phyloP scores from a whole-genome alignment of 2,888 invertebrate species.

The Congeria kusceri region DNA sequence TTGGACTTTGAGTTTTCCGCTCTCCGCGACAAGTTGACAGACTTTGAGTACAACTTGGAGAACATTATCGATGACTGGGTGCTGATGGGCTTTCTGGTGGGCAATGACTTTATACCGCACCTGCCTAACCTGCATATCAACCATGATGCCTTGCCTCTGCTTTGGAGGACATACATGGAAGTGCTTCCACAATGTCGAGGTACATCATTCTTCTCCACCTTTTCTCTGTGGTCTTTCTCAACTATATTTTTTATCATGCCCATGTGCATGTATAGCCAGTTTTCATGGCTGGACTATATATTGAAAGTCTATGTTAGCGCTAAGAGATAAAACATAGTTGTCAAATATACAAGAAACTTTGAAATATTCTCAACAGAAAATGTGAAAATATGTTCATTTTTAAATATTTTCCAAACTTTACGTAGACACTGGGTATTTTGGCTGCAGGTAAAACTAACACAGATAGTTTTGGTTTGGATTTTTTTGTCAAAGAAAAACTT shows the following conservation, averaged over 20 bases:
- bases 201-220: constrained; percentile 84
- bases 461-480: no score
- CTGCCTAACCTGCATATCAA: constrained; percentile 97
- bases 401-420: no score
- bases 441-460: no score
- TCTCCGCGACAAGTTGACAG: constrained; percentile 86
- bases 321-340: no score
- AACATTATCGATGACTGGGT: constrained; percentile 99
- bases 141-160: constrained; percentile 93
- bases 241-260: no score
- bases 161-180: constrained; percentile 95
- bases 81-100: constrained; percentile 97
- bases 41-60: constrained; percentile 93
- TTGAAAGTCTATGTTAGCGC: background rate
- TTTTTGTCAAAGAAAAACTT: no score
- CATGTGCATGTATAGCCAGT: background rate
- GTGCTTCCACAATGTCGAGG: constrained; percentile 95
- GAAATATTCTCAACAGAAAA: no score
- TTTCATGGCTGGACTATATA: background rate
- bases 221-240: background rate
- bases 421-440: no score
- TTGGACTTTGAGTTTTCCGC: constrained; percentile 94
- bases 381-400: no score
- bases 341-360: no score
- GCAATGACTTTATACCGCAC: constrained; percentile 98